Base-by-base conservation (phyloP, 2,888 invertebrate genomes). In the Anorthoa munda region DNA sequence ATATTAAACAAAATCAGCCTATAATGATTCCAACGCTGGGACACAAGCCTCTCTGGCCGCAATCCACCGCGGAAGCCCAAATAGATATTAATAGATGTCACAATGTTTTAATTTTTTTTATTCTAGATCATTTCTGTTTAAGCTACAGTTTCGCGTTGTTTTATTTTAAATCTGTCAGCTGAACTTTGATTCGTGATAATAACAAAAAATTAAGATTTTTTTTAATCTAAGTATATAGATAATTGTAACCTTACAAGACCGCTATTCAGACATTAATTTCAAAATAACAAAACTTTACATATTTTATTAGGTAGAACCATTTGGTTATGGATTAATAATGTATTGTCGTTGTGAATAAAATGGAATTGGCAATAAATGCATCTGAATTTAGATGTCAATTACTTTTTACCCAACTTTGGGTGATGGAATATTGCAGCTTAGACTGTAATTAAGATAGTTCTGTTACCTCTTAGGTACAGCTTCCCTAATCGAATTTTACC, bases 281-380 rank as follows among this genome's bases (percentile, higher is more conserved):
- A n/a, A 11, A 31, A 48, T n/a, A 15, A 50, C n/a, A 60, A 13
- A 3, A 45, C 45, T 73, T 45, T 74, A 45, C 15, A 65, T 56
- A 56, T 65, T 45, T 73, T 45, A 17, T 1, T 45, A 18, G 2
- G 9, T 45, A 45, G 9, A 50, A 45, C n/a, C 7, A 63, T 55
- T 48, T 13, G 39, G 13, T 2, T 23, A n/a, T 39, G 12, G 13
- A 39, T 55, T 13, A 55, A 46, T 66, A 31, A 58, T 17, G 18
- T 46, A 48, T n/a, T 17, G 13, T 21, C 4, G 15, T 26, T 26
- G 13, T 9, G 13, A 60, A 60, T 46, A 13, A 51, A 59, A 72
- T 53, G 18, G 4, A 58, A 26, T 45, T 74, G 0, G 13, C 45
- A 74, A 58, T 74, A 73, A 65, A 65, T 74, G 65, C 65, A 74